Conservation (phyloP, 2,888 invertebrate species). For the Andrena fulva region DNA sequence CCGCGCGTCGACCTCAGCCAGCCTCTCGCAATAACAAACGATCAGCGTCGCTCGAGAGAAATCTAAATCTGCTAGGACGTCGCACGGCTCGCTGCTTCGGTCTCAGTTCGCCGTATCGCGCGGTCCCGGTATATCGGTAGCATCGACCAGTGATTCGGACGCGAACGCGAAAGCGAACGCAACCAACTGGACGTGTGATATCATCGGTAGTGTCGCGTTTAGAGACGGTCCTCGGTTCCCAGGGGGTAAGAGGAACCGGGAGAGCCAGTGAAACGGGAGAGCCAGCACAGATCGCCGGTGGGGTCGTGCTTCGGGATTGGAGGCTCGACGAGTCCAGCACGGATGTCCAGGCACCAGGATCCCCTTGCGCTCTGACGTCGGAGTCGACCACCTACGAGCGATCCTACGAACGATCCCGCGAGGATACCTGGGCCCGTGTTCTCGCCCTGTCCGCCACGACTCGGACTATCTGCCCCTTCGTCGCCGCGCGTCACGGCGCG, state of each 20-base stretch:
- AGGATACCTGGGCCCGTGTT: not conserved
- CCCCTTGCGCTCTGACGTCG: not conserved
- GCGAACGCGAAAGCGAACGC: not conserved
- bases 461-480: not conserved
- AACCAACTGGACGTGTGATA: not conserved
- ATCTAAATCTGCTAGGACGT: not conserved
- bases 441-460: constrained; percentile 6
- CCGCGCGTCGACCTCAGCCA: not conserved
- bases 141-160: not conserved
- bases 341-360: constrained; percentile 26
- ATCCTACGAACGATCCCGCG: not conserved
- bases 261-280: not conserved
- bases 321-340: constrained; percentile 8
- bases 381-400: not conserved
- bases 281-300: too few species aligned
- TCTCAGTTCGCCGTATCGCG: not conserved
- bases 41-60: not conserved
- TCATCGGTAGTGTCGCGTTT: not conserved
- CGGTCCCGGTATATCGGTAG: not conserved
- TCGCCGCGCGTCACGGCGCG: constrained; percentile 33
- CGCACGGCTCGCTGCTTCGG: not conserved
- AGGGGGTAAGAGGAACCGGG: not conserved
- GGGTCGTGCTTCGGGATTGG: not conserved
- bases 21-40: constrained; percentile 7
- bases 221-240: not conserved